Base-by-base conservation (phyloP, 2,113 vertebrate species). In the Sigmodon hispidus region DNA sequence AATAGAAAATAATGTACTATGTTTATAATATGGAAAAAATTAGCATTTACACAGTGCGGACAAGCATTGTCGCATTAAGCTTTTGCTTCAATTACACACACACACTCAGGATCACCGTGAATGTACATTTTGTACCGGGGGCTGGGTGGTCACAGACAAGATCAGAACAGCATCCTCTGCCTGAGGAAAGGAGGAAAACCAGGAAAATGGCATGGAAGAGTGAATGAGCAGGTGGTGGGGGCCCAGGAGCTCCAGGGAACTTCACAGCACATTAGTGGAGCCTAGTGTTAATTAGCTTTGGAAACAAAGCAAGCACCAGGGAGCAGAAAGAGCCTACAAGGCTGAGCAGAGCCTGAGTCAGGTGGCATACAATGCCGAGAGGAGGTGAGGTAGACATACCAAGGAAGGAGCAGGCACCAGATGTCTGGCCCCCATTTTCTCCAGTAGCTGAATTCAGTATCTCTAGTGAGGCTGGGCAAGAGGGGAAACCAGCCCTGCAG, bases 61-160 rank as follows among this genome's bases (percentile, higher is more conserved):
- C 40, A 3, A 43, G 34, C 0, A n/a, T 12, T 9, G 0, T 36
- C 16, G 36, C 72, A 0, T 50, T 11, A 22, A 52, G 22, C 6
- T 65, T 65, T 65, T 65, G 26, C 61, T 65, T 65, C 29, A 59
- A 6, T 19, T 65, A 17, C 15, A 48, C 19, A 52, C 43, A 69
- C n/a, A 36, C 36, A 43, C 45, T 11, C 48, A 26, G 6, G 7
- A 10, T 50, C 16, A n/a, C 29, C 22, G 8, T 0, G 2, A 7
- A 40, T 12, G 9, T 1, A 7, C 5, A 9, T 40, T 34, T 40
- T 61, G 43, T 59, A 15, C 77, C 6, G 21, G 67, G 69, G 67
- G 45, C 40, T 63, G 26, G 57, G 36, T 89, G 57, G 40, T 89
- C 63, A 9, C 13, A 4, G 15, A 19, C 15, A 40, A 55, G 55